Evolutionary conservation across 2,797 vertebrate genomes (phyloP).

Genomic region (Florisuga fusca): DNA sequence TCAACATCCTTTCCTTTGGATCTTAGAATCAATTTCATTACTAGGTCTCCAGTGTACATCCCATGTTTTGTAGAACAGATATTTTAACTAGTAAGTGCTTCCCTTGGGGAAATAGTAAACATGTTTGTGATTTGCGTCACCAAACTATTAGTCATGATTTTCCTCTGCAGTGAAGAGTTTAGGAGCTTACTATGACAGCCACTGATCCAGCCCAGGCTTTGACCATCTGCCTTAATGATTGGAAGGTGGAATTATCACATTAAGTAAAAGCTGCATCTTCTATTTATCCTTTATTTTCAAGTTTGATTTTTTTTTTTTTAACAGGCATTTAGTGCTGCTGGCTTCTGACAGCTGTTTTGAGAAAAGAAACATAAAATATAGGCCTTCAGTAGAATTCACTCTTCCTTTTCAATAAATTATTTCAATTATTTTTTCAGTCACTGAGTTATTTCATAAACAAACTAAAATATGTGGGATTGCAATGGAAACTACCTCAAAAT

Average conservation of each 20-base stretch:
- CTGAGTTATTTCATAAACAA: not conserved
- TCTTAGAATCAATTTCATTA: not conserved
- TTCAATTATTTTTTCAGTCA: not conserved
- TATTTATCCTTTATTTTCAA: not conserved
- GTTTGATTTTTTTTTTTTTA: not conserved
- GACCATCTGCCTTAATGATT: not conserved
- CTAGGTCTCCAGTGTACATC: not conserved
- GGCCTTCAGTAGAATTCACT: not conserved
- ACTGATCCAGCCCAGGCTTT: not conserved
- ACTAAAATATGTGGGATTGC: not conserved
- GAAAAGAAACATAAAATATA: not conserved
- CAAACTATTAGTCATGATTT: not conserved
- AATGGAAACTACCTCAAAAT: not conserved
- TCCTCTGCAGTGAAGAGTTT: not conserved
- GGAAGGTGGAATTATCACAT: not conserved
- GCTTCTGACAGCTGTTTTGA: not conserved
- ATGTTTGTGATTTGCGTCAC: not conserved
- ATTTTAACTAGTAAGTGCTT: not conserved
- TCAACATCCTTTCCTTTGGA: not conserved
- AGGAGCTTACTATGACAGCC: not conserved
- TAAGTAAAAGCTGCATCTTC: not conserved
- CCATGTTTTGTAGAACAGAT: not conserved
- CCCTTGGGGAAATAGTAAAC: not conserved
- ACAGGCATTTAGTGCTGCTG: not conserved
- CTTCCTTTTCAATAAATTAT: not conserved